Evolutionary conservation across 2,113 vertebrate genomes (phyloP), one percentile per base, ranked within the genome.

Genomic region (Excalfactoria chinensis): DNA sequence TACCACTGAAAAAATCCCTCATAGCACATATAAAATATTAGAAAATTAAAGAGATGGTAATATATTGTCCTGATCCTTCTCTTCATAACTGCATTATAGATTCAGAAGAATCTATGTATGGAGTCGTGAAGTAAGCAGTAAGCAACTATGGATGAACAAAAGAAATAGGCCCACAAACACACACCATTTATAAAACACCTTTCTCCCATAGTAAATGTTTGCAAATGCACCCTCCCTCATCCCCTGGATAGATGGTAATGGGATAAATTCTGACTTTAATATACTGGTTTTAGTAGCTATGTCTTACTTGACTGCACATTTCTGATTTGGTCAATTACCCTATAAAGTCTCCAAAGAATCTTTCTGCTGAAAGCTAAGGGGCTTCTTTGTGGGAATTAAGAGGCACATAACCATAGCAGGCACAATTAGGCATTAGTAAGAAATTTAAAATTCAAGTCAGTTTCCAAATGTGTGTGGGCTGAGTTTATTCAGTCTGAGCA

Each of bases 401-500:
- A 73, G 32, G 75, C 49, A 95, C 14, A 67, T 55, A 89, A 91
- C 17, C 51, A 53, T 25, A 89, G 68, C 18, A 93, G 73, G 72
- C 34, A 76, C 51, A 90, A 80, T 74, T 60, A 92, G 53, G 48
- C 41, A 81, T 71, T 41, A 58, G 35, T 90, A 89, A 75, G 72
- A 82, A 89, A 93, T 92, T 85, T 64, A 86, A 93, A 93, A 92
- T 84, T 93, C 73, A 82, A 77, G 62, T 51, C 5, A 3, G 18
- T 82, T 89, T 80, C 56, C 64, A 88, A 89, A 93, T 70, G 58
- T 22, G 67, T 25, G 32, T 41, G 58, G 75, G 43, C 37, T 89
- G 56, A 91, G 26, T 44, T 77, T 94, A 88, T 67, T 93, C 68
- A 87, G 8, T 53, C 40, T 68, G 55, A 89, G 78, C 69, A 81